Evolutionary conservation across 1,140 invertebrate species (phyloP).

Genomic region (Drosophila trapezifrons): DNA sequence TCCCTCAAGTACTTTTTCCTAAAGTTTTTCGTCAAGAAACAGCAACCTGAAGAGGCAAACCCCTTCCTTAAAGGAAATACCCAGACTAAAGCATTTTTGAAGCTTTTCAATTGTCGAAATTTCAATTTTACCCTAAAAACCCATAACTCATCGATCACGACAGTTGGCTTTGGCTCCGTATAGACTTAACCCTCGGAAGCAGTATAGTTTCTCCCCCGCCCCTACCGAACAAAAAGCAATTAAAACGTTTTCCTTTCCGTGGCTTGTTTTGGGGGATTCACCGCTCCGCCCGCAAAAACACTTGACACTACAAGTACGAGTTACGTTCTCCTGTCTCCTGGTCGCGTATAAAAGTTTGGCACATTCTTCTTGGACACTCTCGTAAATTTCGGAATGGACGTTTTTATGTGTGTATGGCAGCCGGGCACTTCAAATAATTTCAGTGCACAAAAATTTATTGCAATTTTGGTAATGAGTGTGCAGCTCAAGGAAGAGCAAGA

Average conservation of each 20-base stretch:
- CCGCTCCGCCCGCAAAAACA: slow-evolving; percentile 4
- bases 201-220: slow-evolving; percentile 14
- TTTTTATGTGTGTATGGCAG: slow-evolving; percentile 79
- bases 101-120: slow-evolving; percentile 41
- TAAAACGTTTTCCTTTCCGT: slow-evolving; percentile 63
- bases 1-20: background rate
- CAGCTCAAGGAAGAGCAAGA: slow-evolving; percentile 18
- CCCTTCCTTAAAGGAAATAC: background rate
- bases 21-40: background rate
- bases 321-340: slow-evolving; percentile 44
- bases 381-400: slow-evolving; percentile 74
- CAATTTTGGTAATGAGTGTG: slow-evolving; percentile 82
- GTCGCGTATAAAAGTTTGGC: slow-evolving; percentile 64
- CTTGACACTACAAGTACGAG: slow-evolving; percentile 50
- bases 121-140: slow-evolving; percentile 41
- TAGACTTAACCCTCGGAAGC: slow-evolving; percentile 42
- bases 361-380: slow-evolving; percentile 62
- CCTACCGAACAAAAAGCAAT: slow-evolving; percentile 64
- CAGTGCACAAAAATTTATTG: slow-evolving; percentile 78
- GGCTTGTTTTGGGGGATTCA: slow-evolving; percentile 25
- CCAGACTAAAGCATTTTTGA: background rate
- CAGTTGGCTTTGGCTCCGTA: slow-evolving; percentile 43
- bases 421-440: slow-evolving; percentile 79
- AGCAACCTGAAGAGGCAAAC: too few relatives aligned
- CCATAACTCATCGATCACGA: slow-evolving; percentile 52